These are phyloP conservation scores for Ormyrus nitidulus DNA, from an alignment of 2,888 invertebrate genomes.

Conservation along the genomic window DNA sequence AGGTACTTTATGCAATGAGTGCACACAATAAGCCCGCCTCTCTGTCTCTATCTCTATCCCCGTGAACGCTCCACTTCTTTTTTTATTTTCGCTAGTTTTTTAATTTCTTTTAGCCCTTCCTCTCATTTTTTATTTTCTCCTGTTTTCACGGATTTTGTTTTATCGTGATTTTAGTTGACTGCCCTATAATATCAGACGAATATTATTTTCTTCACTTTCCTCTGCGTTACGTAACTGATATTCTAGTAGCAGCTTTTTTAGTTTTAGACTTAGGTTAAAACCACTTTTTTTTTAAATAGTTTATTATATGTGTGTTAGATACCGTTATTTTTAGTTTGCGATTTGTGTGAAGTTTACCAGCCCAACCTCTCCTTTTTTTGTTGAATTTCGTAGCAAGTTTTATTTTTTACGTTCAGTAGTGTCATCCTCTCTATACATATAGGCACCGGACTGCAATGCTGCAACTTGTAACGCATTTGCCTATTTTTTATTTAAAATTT, in stretches of 20 bases:
- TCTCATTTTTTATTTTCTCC: constrained; percentile 25
- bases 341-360: constrained; percentile 14
- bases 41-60: constrained; percentile 32
- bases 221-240: constrained; percentile 37
- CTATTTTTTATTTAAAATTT: constrained; percentile 14
- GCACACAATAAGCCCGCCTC: not conserved
- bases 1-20: constrained; percentile 65
- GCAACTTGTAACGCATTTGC: no score
- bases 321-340: constrained; percentile 27
- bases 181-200: no score
- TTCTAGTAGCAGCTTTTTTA: constrained; percentile 26
- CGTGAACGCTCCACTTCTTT: not conserved
- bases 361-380: not conserved
- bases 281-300: constrained; percentile 18
- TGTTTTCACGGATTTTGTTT: constrained; percentile 40
- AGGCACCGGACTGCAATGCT: no score
- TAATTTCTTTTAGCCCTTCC: constrained; percentile 1
- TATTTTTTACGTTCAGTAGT: constrained; percentile 3
- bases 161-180: not conserved
- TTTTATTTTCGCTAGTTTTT: constrained; percentile 17
- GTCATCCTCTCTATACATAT: no score
- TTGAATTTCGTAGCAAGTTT: not conserved
- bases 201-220: no score
- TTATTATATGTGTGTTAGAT: constrained; percentile 3
- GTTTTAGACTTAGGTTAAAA: not conserved